Evolutionary conservation across 1,140 invertebrate species (phyloP), one percentile per base, ranked within the genome.

Genomic region (Diachasmimorpha longicaudata): DNA sequence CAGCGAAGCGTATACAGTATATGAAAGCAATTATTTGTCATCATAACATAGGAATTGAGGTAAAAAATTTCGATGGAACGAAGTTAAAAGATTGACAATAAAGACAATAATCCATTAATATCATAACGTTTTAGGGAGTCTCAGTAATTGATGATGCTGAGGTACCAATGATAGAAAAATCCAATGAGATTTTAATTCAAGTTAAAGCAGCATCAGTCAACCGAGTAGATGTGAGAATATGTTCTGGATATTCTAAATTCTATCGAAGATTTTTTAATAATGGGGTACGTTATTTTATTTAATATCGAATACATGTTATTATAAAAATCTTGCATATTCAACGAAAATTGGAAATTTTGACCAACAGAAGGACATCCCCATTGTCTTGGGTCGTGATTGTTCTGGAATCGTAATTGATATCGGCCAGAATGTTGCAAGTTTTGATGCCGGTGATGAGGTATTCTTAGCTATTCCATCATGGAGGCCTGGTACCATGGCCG

Each of bases 321-420:
- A n/a, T n/a, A n/a, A n/a, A n/a, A n/a, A n/a, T n/a, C n/a, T n/a
- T n/a, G n/a, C n/a, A n/a, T n/a, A n/a, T n/a, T n/a, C n/a, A n/a
- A n/a, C n/a, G n/a, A n/a, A n/a, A n/a, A n/a, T n/a, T n/a, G n/a
- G 36, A 72, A 79, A 13, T 75, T 85, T 87, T 75, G 76, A 92
- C 90, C 88, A 86, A 70, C 82, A 88, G 48, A 86, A 85, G 71
- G 90, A 91, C 76, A 86, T 92, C 71, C 93, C 93, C 14, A 87
- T 94, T 67, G 90, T 91, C 70, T 83, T 94, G 4, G 94, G 94
- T 3, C 89, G 94, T 80, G 93, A 94, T 85, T 94, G 93, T 81
- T 87, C 93, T 6, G 94, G 93, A 21, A 82, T 93, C 55, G 90
- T 95, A 9, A 86, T 93, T 23, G 92, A 93, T 68, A 89, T 93